phyloP scores from a whole-genome alignment of 2,113 vertebrate genomes.

The Strix aluco region DNA sequence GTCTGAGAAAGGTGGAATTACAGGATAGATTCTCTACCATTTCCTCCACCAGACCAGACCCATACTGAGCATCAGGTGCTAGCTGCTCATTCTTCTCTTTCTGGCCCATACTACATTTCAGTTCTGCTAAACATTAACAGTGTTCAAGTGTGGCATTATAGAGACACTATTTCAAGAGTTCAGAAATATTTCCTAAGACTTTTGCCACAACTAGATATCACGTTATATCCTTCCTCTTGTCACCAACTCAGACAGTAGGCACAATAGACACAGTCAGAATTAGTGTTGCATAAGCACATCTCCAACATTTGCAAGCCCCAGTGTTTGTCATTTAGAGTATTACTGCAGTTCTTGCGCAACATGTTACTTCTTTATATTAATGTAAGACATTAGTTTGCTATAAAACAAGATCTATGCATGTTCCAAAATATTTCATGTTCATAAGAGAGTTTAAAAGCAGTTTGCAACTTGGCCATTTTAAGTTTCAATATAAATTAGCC shows the following conservation, averaged over 20 bases:
- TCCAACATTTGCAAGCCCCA: not conserved
- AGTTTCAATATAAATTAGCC: not conserved
- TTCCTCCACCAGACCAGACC: not conserved
- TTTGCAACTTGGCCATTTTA: not conserved
- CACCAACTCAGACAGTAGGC: not conserved
- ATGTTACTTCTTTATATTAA: not conserved
- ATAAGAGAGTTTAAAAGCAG: not conserved
- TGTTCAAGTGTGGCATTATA: not conserved
- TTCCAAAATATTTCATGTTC: not conserved
- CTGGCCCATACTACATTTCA: not conserved
- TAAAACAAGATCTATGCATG: not conserved
- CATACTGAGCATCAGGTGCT: not conserved
- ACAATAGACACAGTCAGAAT: not conserved
- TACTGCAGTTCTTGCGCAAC: not conserved
- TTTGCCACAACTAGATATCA: not conserved
- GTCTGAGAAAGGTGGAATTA: not conserved
- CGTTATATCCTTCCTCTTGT: not conserved
- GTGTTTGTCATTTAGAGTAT: not conserved
- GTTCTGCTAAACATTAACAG: not conserved
- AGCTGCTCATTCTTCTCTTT: not conserved
- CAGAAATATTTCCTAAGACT: not conserved
- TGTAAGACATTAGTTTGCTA: not conserved
- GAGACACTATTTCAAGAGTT: not conserved
- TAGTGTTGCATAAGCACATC: not conserved
- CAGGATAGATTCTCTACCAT: not conserved